phyloP scores from a whole-genome alignment of 2,797 vertebrate genomes.

The Xiphorhynchus erythropygius region DNA sequence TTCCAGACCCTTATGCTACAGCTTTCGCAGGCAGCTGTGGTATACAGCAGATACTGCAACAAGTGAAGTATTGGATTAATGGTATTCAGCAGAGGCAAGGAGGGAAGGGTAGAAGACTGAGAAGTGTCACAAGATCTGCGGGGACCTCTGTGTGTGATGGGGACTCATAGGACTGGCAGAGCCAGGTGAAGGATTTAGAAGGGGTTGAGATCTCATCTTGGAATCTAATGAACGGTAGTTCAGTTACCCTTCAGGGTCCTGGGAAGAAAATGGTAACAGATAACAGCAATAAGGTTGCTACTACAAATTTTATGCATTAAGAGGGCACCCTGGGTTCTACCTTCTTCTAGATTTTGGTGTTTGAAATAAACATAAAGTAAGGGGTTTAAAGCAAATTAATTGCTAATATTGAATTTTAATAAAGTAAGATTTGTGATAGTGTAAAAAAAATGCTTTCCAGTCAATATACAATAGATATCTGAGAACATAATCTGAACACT shows the following conservation, averaged over 20 bases:
- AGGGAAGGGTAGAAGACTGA: neutral
- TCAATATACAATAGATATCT: neutral
- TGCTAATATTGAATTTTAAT: neutral
- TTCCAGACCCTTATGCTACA: neutral
- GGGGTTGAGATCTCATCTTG: neutral
- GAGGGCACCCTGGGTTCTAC: neutral
- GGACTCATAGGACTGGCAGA: neutral
- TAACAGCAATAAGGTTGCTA: neutral
- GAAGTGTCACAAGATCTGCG: neutral
- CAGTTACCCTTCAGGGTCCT: neutral
- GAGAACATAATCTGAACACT: neutral
- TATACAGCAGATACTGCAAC: neutral
- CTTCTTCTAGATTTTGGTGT: neutral
- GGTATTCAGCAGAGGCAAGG: neutral
- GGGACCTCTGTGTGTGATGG: neutral
- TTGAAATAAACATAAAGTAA: neutral
- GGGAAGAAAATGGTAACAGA: neutral
- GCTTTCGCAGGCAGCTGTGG: neutral
- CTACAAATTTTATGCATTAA: fast-evolving
- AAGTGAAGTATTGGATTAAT: neutral
- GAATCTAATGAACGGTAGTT: neutral
- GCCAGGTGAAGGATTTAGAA: neutral
- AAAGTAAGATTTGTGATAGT: neutral
- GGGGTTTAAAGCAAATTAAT: neutral
- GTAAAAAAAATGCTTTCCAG: neutral